A percentile compares a stretch with the other conserved stretches of the same genome.
These are phyloP conservation scores for Myzus persicae DNA, from an alignment of 1,140 invertebrate genomes.

Conservation along the genomic window DNA sequence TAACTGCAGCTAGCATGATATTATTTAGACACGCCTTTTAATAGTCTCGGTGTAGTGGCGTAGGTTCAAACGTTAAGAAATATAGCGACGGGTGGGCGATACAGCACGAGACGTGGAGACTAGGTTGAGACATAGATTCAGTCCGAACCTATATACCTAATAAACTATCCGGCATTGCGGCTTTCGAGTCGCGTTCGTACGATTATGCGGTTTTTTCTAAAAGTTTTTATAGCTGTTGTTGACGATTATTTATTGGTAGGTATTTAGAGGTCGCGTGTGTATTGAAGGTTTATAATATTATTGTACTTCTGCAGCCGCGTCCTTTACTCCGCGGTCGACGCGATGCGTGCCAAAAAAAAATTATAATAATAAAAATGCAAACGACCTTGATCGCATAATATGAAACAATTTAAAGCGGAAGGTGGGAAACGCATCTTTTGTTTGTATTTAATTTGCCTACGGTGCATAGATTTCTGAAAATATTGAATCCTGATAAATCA, in stretches of 20 bases:
- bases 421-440: neutral
- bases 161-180: neutral
- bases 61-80: neutral
- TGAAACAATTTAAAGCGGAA: neutral
- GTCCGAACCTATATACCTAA: no score
- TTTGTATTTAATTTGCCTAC: neutral
- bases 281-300: conserved; percentile 38
- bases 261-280: conserved; percentile 35
- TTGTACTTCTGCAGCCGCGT: neutral
- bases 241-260: neutral
- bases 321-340: conserved; percentile 60
- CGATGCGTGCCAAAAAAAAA: conserved; percentile 62
- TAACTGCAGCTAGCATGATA: neutral
- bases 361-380: conserved; percentile 11
- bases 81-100: neutral
- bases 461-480: neutral
- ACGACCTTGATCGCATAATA: conserved; percentile 22
- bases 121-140: neutral
- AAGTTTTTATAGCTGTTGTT: neutral
- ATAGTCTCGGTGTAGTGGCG: neutral
- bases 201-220: neutral
- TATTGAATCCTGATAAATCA: neutral
- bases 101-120: neutral
- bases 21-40: neutral
- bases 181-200: neutral